These are phyloP conservation scores for Rana temporaria DNA, from an alignment of 2,113 vertebrate species.

Conservation along the genomic window DNA sequence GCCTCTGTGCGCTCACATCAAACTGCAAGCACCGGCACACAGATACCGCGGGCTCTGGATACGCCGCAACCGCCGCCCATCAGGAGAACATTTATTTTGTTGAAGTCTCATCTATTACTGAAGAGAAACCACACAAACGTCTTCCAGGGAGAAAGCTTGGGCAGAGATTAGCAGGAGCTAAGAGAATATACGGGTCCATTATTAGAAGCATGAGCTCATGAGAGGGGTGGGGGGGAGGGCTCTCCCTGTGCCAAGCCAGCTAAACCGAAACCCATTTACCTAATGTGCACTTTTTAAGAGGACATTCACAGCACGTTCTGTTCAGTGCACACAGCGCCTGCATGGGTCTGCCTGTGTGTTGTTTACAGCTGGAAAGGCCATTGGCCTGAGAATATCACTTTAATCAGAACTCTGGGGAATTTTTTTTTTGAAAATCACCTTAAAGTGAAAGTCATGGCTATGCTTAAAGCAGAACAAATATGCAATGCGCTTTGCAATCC, in stretches of 20 bases:
- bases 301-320: constrained; percentile 1
- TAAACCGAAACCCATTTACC: constrained; percentile 1
- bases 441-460: too few species aligned
- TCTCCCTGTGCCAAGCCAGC: background rate
- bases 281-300: constrained; percentile 22
- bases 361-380: too few species aligned
- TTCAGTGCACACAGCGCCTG: too few species aligned
- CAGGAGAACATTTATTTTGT: constrained; percentile 52
- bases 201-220: constrained; percentile 38
- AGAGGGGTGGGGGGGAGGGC: too few species aligned
- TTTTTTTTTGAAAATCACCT: too few species aligned
- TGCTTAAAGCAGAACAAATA: too few species aligned
- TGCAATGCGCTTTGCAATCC: too few species aligned
- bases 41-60: constrained; percentile 16
- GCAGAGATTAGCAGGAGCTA: background rate
- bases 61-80: constrained; percentile 58
- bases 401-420: too few species aligned
- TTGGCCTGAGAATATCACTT: too few species aligned
- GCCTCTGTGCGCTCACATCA: constrained; percentile 63
- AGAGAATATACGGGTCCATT: constrained; percentile 12
- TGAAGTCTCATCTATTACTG: constrained; percentile 29
- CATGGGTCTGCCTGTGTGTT: too few species aligned
- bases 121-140: constrained; percentile 31
- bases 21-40: constrained; percentile 66
- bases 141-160: constrained; percentile 27